Evolutionary conservation across 1,140 invertebrate species (phyloP).

Genomic region (Meteorus sp.): DNA sequence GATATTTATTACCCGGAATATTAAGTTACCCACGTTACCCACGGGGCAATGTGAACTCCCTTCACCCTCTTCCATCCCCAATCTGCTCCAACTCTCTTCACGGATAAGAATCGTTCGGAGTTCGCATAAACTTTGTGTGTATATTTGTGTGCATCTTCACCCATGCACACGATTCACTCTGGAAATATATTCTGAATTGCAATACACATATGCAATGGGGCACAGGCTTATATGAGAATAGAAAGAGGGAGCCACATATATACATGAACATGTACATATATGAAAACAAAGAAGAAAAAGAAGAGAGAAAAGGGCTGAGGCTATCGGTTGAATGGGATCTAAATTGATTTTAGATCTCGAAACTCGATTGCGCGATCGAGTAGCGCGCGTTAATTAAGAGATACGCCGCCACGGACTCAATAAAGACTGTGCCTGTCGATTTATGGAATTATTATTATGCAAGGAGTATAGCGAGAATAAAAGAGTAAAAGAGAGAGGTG

Average conservation of each 20-base stretch:
- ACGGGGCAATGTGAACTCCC: conserved; percentile 11
- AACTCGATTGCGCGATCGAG: conserved; percentile 40
- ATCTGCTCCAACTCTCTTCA: too few relatives aligned
- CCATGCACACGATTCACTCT: too few relatives aligned
- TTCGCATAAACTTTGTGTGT: conserved; percentile 11
- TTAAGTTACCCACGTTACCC: conserved; percentile 36
- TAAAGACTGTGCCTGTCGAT: conserved; percentile 33
- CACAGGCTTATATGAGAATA: too few relatives aligned
- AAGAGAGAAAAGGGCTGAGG: conserved; percentile 11
- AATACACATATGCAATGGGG: too few relatives aligned
- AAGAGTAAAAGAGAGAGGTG: conserved; percentile 7
- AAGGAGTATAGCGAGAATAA: too few relatives aligned
- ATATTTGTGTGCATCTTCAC: background rate
- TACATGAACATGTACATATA: background rate
- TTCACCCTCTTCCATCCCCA: background rate
- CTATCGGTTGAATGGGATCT: conserved; percentile 41
- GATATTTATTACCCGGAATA: conserved; percentile 39
- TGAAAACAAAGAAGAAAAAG: conserved; percentile 5
- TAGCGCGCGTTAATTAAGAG: conserved; percentile 46
- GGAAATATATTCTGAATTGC: too few relatives aligned
- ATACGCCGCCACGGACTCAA: conserved; percentile 39
- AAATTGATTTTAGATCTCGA: conserved; percentile 48
- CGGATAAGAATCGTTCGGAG: conserved; percentile 18
- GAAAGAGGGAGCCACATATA: too few relatives aligned
- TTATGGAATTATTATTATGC: conserved; percentile 43